Conservation (phyloP, 2,113 vertebrate genomes). For the Ariopsis seemanni region DNA sequence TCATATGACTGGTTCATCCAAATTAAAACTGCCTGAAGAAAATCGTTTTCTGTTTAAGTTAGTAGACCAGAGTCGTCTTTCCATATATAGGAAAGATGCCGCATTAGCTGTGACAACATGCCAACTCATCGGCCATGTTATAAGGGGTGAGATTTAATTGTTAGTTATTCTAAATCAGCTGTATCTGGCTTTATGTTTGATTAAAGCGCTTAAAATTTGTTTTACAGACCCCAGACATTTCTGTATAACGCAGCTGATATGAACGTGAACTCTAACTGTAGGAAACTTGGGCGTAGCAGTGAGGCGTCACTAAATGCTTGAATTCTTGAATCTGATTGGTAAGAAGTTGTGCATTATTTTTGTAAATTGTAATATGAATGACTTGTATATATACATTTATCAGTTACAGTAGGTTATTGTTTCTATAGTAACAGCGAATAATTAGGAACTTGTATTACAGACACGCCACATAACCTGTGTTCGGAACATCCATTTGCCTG, state of each 20-base stretch:
- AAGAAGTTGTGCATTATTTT: neutral
- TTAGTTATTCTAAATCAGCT: neutral
- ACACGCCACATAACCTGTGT: neutral
- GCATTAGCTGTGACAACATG: neutral
- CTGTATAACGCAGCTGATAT: neutral
- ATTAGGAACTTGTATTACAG: neutral
- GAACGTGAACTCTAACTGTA: neutral
- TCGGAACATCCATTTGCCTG: no score
- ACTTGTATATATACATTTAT: neutral
- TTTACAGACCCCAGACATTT: neutral
- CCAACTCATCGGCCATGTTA: neutral
- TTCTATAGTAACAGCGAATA: neutral
- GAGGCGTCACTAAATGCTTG: neutral
- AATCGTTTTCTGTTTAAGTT: neutral
- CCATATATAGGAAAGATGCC: neutral
- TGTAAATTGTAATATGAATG: neutral
- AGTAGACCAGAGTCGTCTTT: neutral
- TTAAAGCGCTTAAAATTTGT: neutral
- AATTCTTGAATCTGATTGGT: neutral
- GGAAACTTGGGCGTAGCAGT: neutral
- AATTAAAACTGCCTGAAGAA: neutral
- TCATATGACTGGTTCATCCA: neutral
- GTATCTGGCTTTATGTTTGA: neutral
- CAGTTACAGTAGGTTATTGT: neutral
- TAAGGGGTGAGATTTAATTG: neutral